Evolutionary conservation across 2,113 vertebrate species (phyloP), one percentile per base, ranked within the genome.

Genomic region (Hippocampus comes): DNA sequence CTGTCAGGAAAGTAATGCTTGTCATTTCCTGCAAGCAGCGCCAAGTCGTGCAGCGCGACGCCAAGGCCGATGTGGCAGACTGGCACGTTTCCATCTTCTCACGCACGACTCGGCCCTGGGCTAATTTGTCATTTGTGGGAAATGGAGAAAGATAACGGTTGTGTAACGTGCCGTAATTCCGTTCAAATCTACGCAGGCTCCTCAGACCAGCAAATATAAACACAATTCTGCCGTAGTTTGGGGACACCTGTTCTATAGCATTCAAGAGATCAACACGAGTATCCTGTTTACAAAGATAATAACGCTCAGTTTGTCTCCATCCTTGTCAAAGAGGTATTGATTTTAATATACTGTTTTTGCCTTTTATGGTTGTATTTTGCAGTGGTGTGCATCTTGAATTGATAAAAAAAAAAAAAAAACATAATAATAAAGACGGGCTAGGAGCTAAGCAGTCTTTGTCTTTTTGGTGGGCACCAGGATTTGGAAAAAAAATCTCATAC

Each of bases 11-110:
- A 80, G 76, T 74, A 80, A 79, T 74, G 78, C 74, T 70, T 74
- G 71, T 86, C 71, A 48, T 80, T 83, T 85, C 82, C 82, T 84
- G 74, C 77, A 57, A 73, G 75, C 70, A 75, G 77, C 82, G 77
- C 9, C 73, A 84, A 76, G 4, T 18, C 4, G 17, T 67, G 64
- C 72, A 71, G 64, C 72, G 70, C 65, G 38, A 55, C 76, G 49
- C 67, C 73, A 23, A 79, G 70, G 71, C 81, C 77, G 74, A 84
- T 80, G 70, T 67, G 77, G 76, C 74, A 73, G 83, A 79, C 80
- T 81, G 79, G 66, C 82, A 86, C 76, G 73, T 84, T 78, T 84
- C 73, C 74, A 67, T 82, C 68, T 70, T 86, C n/a, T 60, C 75
- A 80, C 78, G 72, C 84, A 82, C 70, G 67, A 83, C 70, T 82